Conservation (phyloP, 2,888 invertebrate genomes). For the Tipula helvola region DNA sequence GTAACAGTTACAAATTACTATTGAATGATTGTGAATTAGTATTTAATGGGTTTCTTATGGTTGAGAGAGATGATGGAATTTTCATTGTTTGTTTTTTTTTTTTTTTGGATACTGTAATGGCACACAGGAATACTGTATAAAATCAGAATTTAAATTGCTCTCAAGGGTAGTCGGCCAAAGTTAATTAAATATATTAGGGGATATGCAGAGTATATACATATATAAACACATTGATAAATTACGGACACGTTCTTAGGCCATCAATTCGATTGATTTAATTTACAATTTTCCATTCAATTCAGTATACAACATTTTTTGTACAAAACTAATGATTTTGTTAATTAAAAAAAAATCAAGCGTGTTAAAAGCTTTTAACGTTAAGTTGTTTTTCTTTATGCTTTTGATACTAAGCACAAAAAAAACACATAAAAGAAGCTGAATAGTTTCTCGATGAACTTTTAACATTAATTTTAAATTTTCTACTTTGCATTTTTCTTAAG, state of each 20-base stretch:
- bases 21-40: neutral
- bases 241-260: neutral
- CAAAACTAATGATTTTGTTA: neutral
- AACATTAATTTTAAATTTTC: neutral
- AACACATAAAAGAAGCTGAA: neutral
- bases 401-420: neutral
- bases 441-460: neutral
- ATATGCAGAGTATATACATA: neutral
- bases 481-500: neutral
- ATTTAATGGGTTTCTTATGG: slow-evolving; percentile 4
- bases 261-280: neutral
- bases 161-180: neutral
- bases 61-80: neutral
- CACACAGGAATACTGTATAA: neutral
- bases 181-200: neutral
- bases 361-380: neutral
- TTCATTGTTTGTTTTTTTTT: too few relatives aligned
- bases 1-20: neutral
- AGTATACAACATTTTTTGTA: neutral
- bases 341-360: neutral
- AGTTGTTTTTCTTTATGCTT: neutral
- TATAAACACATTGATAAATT: neutral
- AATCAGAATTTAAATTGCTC: neutral
- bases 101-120: neutral
- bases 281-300: neutral